Conservation (phyloP, 2,113 vertebrate genomes). For the Stegostoma tigrinum region DNA sequence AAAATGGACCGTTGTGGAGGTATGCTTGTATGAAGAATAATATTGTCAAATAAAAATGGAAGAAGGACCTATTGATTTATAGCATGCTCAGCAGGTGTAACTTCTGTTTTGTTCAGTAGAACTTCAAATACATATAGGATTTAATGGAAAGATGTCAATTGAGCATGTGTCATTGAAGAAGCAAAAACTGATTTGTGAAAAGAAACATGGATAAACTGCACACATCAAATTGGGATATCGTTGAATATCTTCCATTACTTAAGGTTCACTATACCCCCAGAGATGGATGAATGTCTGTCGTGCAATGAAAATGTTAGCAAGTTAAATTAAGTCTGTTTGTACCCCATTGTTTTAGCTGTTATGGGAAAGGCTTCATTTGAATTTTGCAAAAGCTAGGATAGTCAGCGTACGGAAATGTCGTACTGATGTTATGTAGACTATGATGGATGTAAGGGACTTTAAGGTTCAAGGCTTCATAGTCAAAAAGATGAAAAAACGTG, state of each 20-base stretch:
- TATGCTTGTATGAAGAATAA: not conserved
- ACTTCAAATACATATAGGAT: not conserved
- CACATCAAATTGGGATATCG: not conserved
- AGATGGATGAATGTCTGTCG: not conserved
- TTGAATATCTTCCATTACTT: not conserved
- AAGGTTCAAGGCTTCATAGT: not conserved
- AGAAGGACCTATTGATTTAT: not conserved
- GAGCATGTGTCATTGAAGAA: not conserved
- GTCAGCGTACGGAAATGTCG: not conserved
- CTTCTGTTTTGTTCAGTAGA: not conserved
- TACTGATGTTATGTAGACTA: not conserved
- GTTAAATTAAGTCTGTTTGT: not conserved
- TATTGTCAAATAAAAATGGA: not conserved
- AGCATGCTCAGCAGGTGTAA: not conserved
- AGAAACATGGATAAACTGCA: not conserved
- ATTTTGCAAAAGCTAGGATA: not conserved
- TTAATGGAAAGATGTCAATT: not conserved
- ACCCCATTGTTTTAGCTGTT: not conserved
- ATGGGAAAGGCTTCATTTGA: not conserved
- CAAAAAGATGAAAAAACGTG: not conserved
- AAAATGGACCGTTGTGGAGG: conserved; percentile 10
- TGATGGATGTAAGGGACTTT: not conserved
- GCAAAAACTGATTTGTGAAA: not conserved
- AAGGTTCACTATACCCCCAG: not conserved
- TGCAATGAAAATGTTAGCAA: not conserved